Percentiles rank a stretch among this genome's conserved stretches.
Evolutionary conservation across 1,140 invertebrate species (phyloP).

Genomic region (Meteorus sp.): DNA sequence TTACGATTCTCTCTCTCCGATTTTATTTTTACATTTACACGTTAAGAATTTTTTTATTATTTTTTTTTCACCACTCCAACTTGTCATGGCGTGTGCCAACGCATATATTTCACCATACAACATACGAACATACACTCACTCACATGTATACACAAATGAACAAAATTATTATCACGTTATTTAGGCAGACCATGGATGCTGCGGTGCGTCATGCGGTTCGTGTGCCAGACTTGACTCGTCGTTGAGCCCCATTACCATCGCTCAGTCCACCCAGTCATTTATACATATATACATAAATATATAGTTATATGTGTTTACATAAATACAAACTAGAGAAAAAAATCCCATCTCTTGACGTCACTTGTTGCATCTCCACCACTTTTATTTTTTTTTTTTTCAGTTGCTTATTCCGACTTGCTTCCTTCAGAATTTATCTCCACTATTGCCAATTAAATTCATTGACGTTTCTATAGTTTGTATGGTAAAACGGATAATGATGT

Average conservation of each 20-base stretch:
- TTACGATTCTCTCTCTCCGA: not conserved
- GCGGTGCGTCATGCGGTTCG: not conserved
- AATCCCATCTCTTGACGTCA: not conserved
- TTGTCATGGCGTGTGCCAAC: too few relatives aligned
- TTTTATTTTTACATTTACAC: too few relatives aligned
- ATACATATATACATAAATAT: too few relatives aligned
- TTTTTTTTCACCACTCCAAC: too few relatives aligned
- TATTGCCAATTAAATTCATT: too few relatives aligned
- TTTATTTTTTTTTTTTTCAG: too few relatives aligned
- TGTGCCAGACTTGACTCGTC: not conserved
- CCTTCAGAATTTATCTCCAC: not conserved
- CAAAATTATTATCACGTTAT: not conserved
- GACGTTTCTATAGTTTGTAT: too few relatives aligned
- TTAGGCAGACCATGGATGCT: not conserved
- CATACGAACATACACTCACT: too few relatives aligned
- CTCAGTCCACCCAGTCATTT: not conserved
- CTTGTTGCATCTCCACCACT: not conserved
- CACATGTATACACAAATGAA: not conserved
- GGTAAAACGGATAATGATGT: too few relatives aligned
- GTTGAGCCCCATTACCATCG: not conserved
- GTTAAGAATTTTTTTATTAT: too few relatives aligned
- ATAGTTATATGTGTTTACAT: too few relatives aligned
- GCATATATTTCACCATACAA: too few relatives aligned
- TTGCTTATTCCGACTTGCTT: not conserved
- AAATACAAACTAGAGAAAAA: not conserved